These are phyloP conservation scores for Ophiodon elongatus DNA, from an alignment of 2,113 vertebrate genomes.

Conservation along the genomic window DNA sequence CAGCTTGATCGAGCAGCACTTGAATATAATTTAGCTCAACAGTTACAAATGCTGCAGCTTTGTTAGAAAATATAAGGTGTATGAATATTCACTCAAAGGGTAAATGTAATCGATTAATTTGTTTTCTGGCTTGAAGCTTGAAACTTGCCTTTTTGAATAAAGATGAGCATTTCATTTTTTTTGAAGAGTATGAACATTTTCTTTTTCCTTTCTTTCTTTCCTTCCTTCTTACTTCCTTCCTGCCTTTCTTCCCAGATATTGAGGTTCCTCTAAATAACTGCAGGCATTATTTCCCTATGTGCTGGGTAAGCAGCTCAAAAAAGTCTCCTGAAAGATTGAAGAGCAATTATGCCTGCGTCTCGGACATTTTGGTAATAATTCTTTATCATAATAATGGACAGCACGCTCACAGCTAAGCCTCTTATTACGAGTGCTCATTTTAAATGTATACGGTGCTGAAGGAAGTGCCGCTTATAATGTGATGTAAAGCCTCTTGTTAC, in stretches of 20 bases:
- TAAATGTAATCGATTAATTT: constrained; percentile 19
- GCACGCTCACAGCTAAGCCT: constrained; percentile 56
- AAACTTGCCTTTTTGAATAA: neutral
- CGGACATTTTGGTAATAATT: constrained; percentile 46
- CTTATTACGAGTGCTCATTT: constrained; percentile 66
- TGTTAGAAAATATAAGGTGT: neutral
- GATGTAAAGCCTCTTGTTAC: constrained; percentile 67
- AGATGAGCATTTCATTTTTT: constrained; percentile 13
- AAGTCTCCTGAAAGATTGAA: constrained; percentile 14
- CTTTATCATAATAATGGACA: constrained; percentile 56
- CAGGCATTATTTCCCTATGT: constrained; percentile 13
- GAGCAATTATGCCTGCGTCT: constrained; percentile 52
- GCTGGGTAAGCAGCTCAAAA: constrained; percentile 27
- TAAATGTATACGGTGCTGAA: constrained; percentile 57
- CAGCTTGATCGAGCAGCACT: neutral
- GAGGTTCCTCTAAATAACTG: constrained; percentile 27
- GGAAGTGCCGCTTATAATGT: constrained; percentile 37
- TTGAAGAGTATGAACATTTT: neutral
- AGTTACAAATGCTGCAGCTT: neutral
- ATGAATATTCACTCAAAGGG: constrained; percentile 17
- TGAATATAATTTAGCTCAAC: constrained; percentile 3
- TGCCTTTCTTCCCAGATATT: constrained; percentile 4
- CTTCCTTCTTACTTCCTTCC: neutral
- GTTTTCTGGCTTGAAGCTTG: neutral
- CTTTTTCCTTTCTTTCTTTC: neutral